Base-by-base conservation (phyloP, 2,113 vertebrate genomes). In the Arizona elegans region DNA sequence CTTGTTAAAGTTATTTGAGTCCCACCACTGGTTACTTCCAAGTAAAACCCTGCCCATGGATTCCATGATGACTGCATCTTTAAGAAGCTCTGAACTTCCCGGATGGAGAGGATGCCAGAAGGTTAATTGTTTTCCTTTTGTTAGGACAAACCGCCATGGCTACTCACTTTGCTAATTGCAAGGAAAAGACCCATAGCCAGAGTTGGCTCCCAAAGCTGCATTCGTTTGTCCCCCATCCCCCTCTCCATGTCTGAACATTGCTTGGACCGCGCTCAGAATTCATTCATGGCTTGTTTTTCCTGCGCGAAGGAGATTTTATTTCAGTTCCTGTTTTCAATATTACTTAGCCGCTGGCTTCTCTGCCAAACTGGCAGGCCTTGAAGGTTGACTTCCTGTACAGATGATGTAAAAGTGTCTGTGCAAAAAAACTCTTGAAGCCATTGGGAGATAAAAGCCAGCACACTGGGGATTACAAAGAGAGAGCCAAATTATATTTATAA, bases 401-500 rank as follows among this genome's bases (percentile, higher is more conserved):
- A 96, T 95, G 95, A 97, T 96, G 96, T 93, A 95, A 96, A 97
- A 97, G 96, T n/a, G 65, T 95, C 96, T 97, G 97, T 97, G 95
- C 93, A 87, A 43, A 59, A 33, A 96, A 33, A 96, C 96, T 97
- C 96, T 96, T 96, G 96, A 96, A 97, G 97, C 97, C 97, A 96
- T 95, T 54, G 96, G 97, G 97, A 98, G 98, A 98, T 98, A 98
- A 98, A 98, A 98, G 98, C 96, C 96, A 97, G 94, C 97, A 96
- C 97, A 96, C 97, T 70, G 29, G 97, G 97, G 98, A 97, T 96
- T 96, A 97, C 93, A 97, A 97, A 97, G 97, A 97, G 97, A 97
- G 97, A 98, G 97, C 98, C 98, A 98, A 98, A 98, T 98, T 98
- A 98, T 98, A 98, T 98, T 98, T 98, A 98, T 98, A 98, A 98